Evolutionary conservation across 2,888 invertebrate genomes (phyloP).

Genomic region (Phymatocera aterrima): DNA sequence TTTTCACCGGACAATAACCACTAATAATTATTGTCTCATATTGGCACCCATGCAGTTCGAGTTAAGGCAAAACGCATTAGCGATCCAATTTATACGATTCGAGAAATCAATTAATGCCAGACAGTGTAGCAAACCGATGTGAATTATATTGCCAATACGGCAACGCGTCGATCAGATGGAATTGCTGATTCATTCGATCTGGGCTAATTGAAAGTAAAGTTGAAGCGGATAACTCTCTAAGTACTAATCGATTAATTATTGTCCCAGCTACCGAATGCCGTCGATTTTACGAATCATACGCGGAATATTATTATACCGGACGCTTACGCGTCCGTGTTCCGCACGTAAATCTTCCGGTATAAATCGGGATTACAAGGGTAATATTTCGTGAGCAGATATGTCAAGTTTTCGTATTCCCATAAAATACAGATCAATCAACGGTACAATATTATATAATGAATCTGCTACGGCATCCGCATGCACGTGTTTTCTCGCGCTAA

Average conservation of each 20-base stretch:
- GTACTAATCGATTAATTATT: slow-evolving; percentile 59
- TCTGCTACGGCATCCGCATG: background rate
- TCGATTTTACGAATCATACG: background rate
- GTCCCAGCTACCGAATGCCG: slow-evolving; percentile 50
- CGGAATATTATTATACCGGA: slow-evolving; percentile 11
- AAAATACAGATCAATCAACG: slow-evolving; percentile 1
- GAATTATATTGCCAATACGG: slow-evolving; percentile 23
- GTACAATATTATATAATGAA: background rate
- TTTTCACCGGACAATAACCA: slow-evolving; percentile 48
- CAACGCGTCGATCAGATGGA: slow-evolving; percentile 13
- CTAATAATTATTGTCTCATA: slow-evolving; percentile 53
- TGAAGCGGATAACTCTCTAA: slow-evolving; percentile 60
- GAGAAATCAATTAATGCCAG: slow-evolving; percentile 65
- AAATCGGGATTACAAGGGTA: slow-evolving; percentile 5
- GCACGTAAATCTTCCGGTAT: background rate
- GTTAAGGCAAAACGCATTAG: slow-evolving; percentile 44
- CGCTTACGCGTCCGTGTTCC: background rate
- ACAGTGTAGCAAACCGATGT: slow-evolving; percentile 53
- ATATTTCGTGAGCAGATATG: slow-evolving; percentile 10
- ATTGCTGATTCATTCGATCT: slow-evolving; percentile 60
- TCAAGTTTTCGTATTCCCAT: background rate
- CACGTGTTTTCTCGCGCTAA: background rate
- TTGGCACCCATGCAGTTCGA: slow-evolving; percentile 23
- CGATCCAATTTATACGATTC: slow-evolving; percentile 60
- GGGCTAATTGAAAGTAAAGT: slow-evolving; percentile 65